These are phyloP conservation scores for Menidia beryllina DNA, from an alignment of 2,113 vertebrate species.

Conservation along the genomic window DNA sequence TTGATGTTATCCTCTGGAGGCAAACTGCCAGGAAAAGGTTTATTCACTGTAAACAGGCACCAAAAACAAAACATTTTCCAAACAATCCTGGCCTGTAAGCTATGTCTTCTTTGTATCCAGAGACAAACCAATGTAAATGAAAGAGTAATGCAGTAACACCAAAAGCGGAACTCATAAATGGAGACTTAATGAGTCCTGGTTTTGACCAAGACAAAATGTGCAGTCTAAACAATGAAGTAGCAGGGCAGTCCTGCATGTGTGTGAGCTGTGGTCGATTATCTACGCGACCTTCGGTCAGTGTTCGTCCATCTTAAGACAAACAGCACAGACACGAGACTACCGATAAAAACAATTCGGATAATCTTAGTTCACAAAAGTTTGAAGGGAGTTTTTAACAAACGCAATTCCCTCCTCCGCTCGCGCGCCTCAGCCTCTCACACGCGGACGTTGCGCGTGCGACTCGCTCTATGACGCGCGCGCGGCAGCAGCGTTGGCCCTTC, in stretches of 20 bases:
- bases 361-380: neutral
- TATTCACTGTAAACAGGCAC: too few species aligned
- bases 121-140: too few species aligned
- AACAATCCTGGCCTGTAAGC: too few species aligned
- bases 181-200: too few species aligned
- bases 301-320: neutral
- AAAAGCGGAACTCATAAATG: too few species aligned
- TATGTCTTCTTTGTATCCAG: too few species aligned
- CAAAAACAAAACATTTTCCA: neutral
- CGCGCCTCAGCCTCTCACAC: constrained; percentile 41
- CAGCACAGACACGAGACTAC: neutral
- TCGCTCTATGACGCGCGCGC: constrained; percentile 50
- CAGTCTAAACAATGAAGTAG: too few species aligned
- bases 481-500: constrained; percentile 44
- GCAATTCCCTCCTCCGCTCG: neutral
- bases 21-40: neutral
- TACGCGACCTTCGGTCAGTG: neutral
- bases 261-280: neutral
- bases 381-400: neutral
- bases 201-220: too few species aligned
- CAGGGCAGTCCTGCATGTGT: too few species aligned
- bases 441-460: constrained; percentile 65
- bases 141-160: too few species aligned
- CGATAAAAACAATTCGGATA: neutral
- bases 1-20: neutral